Evolutionary conservation across 2,888 invertebrate species (phyloP).

Genomic region (Lacanobia wlatinum): DNA sequence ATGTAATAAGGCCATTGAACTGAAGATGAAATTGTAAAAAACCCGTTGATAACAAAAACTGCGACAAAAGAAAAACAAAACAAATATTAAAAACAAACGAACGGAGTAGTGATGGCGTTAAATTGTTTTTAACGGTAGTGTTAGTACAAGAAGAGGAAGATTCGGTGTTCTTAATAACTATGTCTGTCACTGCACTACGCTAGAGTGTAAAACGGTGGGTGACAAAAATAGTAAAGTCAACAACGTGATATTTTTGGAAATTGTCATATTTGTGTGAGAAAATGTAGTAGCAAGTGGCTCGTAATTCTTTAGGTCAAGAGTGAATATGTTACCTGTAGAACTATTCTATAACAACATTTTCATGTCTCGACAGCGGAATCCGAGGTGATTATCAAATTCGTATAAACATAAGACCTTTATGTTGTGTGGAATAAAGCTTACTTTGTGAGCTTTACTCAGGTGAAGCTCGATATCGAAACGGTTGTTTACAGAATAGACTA

Average conservation of each 20-base stretch:
- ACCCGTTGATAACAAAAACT: constrained; percentile 52
- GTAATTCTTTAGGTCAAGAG: too few relatives aligned
- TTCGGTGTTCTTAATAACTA: constrained; percentile 32
- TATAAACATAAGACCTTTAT: too few relatives aligned
- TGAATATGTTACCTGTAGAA: too few relatives aligned
- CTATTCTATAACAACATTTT: too few relatives aligned
- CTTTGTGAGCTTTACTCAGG: too few relatives aligned
- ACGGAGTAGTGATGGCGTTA: constrained; percentile 48
- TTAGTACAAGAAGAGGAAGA: constrained; percentile 25
- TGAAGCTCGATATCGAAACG: too few relatives aligned
- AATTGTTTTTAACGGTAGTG: constrained; percentile 58
- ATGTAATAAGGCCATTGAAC: constrained; percentile 53
- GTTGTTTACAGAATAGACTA: too few relatives aligned
- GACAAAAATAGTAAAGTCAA: constrained; percentile 9
- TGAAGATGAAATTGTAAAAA: constrained; percentile 28
- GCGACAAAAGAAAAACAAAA: constrained; percentile 58
- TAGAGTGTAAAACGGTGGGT: constrained; percentile 4
- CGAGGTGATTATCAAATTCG: too few relatives aligned
- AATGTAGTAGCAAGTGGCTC: not conserved
- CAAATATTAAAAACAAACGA: constrained; percentile 55
- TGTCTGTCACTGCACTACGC: not conserved
- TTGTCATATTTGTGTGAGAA: constrained; percentile 20
- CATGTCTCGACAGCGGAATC: too few relatives aligned
- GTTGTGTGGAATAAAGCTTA: too few relatives aligned
- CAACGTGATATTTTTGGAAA: not conserved